Conservation (phyloP, 1,140 invertebrate species). For the Apis cerana region DNA sequence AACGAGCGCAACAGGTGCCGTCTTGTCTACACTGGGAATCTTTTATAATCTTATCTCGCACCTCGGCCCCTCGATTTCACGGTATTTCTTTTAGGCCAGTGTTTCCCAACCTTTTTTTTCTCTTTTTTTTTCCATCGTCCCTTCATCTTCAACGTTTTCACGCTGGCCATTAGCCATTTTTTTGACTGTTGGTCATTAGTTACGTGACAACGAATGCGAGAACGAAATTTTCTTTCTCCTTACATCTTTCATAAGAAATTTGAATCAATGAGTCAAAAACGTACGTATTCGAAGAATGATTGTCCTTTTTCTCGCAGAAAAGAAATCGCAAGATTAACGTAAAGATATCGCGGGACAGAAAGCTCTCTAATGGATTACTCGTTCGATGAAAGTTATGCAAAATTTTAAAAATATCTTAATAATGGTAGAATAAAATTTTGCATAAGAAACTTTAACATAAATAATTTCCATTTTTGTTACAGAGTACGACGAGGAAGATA, state of each 20-base stretch:
- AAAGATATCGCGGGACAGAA: conserved; percentile 49
- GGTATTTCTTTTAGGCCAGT: background rate
- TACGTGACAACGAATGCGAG: too few relatives aligned
- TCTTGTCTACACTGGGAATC: conserved; percentile 33
- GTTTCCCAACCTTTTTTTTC: too few relatives aligned
- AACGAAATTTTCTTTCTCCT: too few relatives aligned
- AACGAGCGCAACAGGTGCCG: conserved; percentile 55
- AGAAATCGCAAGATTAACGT: conserved; percentile 50
- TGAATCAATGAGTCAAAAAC: conserved; percentile 53
- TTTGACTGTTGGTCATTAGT: too few relatives aligned
- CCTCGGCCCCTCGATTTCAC: background rate
- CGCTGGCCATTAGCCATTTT: too few relatives aligned
- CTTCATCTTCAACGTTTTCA: too few relatives aligned
- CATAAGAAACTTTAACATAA: background rate
- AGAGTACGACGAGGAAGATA: conserved; percentile 1
- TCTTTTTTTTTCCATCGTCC: background rate
- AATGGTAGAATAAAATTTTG: background rate
- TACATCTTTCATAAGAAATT: too few relatives aligned
- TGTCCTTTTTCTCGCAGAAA: conserved; percentile 50
- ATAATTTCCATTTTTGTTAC: conserved; percentile 24
- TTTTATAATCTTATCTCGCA: conserved; percentile 39
- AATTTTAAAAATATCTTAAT: conserved; percentile 32
- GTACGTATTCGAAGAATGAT: conserved; percentile 61
- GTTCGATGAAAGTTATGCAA: background rate
- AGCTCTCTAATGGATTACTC: conserved; percentile 4